Evolutionary conservation across 1,140 invertebrate genomes (phyloP).

Genomic region (Archegozetes longisetosus): DNA sequence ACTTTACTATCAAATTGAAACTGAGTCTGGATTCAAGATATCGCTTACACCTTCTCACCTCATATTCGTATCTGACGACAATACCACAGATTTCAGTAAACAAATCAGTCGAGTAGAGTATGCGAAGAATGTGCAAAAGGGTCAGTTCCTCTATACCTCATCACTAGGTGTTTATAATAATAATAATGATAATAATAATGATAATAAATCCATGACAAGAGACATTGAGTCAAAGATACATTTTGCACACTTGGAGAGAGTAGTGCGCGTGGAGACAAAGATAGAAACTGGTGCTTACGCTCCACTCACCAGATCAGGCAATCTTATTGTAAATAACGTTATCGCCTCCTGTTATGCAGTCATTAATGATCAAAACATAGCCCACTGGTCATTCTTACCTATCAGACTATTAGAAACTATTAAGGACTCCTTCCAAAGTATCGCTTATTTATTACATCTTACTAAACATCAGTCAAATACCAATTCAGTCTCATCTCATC

Average conservation of each 20-base stretch:
- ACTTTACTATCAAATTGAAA: slow-evolving; percentile 40
- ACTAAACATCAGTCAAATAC: slow-evolving; percentile 2
- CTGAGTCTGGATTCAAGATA: slow-evolving; percentile 47
- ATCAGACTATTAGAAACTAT: slow-evolving; percentile 41
- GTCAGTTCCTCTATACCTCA: slow-evolving; percentile 20
- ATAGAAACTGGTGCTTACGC: slow-evolving; percentile 60
- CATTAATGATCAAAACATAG: slow-evolving; percentile 61
- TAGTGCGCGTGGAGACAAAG: slow-evolving; percentile 41
- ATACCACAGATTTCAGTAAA: neutral
- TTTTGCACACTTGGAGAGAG: slow-evolving; percentile 35
- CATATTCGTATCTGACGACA: slow-evolving; percentile 31
- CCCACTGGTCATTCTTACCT: slow-evolving; percentile 66
- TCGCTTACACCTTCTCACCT: slow-evolving; percentile 73
- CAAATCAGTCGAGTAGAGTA: slow-evolving; percentile 18
- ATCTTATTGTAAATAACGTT: slow-evolving; percentile 72
- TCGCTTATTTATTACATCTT: slow-evolving; percentile 16
- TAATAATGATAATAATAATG: slow-evolving; percentile 6
- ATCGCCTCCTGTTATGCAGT: slow-evolving; percentile 87
- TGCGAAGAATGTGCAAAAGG: slow-evolving; percentile 29
- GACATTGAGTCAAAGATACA: slow-evolving; percentile 5
- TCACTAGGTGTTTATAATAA: neutral
- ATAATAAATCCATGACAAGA: neutral
- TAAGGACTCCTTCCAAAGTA: neutral
- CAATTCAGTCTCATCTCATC: neutral
- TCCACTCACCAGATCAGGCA: slow-evolving; percentile 71